phyloP scores from a whole-genome alignment of 1,140 invertebrate species.

The Belonocnema kinseyi region DNA sequence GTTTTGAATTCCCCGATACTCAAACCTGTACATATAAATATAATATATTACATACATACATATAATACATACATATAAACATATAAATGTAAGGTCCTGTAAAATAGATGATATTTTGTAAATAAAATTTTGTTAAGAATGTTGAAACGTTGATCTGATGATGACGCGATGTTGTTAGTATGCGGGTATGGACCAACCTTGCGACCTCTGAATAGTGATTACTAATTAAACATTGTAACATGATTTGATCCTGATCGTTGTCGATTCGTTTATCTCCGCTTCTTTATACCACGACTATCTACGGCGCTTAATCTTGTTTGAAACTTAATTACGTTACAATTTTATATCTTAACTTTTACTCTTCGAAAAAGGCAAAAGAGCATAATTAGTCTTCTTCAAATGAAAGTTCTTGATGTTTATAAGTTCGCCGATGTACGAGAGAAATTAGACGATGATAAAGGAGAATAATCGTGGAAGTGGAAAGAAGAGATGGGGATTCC shows the following conservation, averaged over 20 bases:
- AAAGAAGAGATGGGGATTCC: slow-evolving; percentile 34
- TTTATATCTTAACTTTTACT: background rate
- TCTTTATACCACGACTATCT: background rate
- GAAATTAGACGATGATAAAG: slow-evolving; percentile 28
- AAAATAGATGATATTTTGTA: background rate
- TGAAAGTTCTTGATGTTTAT: background rate
- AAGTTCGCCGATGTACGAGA: background rate
- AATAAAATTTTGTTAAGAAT: slow-evolving; percentile 7
- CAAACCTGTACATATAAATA: no score
- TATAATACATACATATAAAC: no score
- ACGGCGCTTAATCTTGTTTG: background rate
- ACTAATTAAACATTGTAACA: slow-evolving; percentile 25
- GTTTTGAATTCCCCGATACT: no score
- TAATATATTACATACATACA: no score
- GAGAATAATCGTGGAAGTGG: slow-evolving; percentile 21
- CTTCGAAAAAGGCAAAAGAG: background rate
- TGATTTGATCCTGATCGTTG: slow-evolving; percentile 3
- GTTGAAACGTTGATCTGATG: slow-evolving; percentile 9
- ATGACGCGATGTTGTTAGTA: background rate
- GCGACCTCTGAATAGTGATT: background rate
- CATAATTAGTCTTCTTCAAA: background rate
- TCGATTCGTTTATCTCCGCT: slow-evolving; percentile 1
- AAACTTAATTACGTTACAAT: background rate
- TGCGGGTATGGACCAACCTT: background rate
- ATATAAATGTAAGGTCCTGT: no score